Conservation (phyloP, 2,797 vertebrate species). For the Falco berigora region DNA sequence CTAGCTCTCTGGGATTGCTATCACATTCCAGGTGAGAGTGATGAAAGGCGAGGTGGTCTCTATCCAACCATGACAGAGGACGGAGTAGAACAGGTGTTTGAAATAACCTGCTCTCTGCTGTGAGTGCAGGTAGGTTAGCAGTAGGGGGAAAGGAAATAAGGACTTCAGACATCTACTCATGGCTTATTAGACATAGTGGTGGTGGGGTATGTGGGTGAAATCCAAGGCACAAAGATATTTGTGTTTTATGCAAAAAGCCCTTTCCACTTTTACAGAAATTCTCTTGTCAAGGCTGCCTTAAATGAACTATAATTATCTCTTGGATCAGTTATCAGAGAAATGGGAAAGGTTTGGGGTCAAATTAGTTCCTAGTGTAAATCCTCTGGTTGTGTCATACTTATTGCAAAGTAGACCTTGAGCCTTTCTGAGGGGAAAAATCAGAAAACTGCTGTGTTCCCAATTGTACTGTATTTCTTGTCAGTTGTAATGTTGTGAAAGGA, state of each 20-base stretch:
- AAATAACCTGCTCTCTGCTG: background rate
- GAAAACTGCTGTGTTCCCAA: background rate
- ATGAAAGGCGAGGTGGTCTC: background rate
- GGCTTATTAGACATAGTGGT: background rate
- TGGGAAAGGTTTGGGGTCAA: background rate
- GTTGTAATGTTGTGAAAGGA: background rate
- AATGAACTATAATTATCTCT: background rate
- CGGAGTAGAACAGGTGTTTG: background rate
- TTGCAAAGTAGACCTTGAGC: background rate
- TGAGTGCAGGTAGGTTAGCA: background rate
- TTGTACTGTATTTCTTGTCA: background rate
- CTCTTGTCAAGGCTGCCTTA: background rate
- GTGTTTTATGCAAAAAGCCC: background rate
- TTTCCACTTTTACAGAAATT: background rate
- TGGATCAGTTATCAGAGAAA: background rate
- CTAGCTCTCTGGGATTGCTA: background rate
- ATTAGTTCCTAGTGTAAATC: background rate
- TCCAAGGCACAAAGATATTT: background rate
- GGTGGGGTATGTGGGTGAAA: background rate
- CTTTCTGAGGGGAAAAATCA: background rate
- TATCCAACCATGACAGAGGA: background rate
- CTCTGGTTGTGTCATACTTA: background rate
- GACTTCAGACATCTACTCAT: background rate
- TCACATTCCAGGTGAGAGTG: background rate
- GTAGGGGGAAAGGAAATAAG: background rate